Conservation (phyloP, 1,140 invertebrate genomes). For the Drosophila pseudoananassae region DNA sequence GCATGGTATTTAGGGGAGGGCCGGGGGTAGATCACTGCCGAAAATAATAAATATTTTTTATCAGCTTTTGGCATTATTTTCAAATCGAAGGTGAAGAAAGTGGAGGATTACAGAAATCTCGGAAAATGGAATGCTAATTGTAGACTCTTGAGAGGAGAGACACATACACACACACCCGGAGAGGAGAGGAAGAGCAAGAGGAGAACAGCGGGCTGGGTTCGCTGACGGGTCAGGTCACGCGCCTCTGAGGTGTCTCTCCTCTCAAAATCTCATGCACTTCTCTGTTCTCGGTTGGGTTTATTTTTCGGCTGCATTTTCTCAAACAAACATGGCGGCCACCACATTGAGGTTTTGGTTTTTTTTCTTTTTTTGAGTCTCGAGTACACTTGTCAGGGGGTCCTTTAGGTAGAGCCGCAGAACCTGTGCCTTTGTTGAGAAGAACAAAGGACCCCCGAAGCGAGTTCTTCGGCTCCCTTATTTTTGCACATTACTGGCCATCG, state of each 20-base stretch:
- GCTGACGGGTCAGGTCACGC: conserved; percentile 43
- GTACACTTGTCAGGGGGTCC: conserved; percentile 42
- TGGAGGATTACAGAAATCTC: not conserved
- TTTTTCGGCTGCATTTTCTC: conserved; percentile 46
- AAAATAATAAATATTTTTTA: too few relatives aligned
- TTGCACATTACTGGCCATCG: not conserved
- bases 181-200: too few relatives aligned
- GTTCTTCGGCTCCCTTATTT: conserved; percentile 3
- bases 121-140: conserved; percentile 34
- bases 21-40: too few relatives aligned
- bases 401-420: conserved; percentile 35
- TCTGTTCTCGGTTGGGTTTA: conserved; percentile 12
- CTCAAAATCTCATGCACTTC: conserved; percentile 43
- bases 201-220: conserved; percentile 27
- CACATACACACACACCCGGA: conserved; percentile 14
- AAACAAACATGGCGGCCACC: conserved; percentile 48
- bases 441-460: conserved; percentile 37
- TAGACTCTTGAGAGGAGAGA: conserved; percentile 21
- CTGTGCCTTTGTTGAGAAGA: conserved; percentile 27
- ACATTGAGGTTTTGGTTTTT: conserved; percentile 27
- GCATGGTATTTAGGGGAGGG: conserved; percentile 11
- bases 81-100: not conserved
- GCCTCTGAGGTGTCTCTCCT: conserved; percentile 36
- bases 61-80: too few relatives aligned
- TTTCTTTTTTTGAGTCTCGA: not conserved